Conservation (phyloP, 2,888 invertebrate genomes). For the Vannuccia rotundouncinata region DNA sequence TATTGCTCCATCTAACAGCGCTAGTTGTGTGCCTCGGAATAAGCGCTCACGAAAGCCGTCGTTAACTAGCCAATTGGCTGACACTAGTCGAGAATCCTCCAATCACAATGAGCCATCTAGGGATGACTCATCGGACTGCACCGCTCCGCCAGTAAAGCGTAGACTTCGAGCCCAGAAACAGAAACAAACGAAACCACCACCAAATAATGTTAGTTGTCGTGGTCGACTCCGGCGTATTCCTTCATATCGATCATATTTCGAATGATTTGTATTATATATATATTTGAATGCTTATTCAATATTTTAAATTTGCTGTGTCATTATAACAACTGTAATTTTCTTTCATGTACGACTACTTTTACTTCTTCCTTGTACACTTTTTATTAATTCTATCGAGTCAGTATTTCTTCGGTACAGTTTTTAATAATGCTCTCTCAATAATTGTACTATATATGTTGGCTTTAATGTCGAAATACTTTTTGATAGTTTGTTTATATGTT, state of each 20-base stretch:
- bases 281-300: not conserved
- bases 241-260: not conserved
- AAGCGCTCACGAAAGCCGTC: not conserved
- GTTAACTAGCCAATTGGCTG: not conserved
- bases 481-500: no score
- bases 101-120: not conserved
- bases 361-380: no score
- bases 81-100: not conserved
- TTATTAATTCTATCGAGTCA: no score
- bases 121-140: not conserved
- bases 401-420: no score
- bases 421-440: no score
- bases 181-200: not conserved
- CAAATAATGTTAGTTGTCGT: not conserved
- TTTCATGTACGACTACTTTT: no score
- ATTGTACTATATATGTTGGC: no score
- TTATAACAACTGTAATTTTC: no score
- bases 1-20: not conserved
- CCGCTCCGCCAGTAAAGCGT: not conserved
- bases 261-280: not conserved
- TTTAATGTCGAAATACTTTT: no score
- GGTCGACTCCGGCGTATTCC: not conserved
- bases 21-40: not conserved
- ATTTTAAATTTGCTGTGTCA: not conserved
- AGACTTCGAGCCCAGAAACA: not conserved